phyloP scores from a whole-genome alignment of 2,888 invertebrate species.

The Watsonalla cultraria region DNA sequence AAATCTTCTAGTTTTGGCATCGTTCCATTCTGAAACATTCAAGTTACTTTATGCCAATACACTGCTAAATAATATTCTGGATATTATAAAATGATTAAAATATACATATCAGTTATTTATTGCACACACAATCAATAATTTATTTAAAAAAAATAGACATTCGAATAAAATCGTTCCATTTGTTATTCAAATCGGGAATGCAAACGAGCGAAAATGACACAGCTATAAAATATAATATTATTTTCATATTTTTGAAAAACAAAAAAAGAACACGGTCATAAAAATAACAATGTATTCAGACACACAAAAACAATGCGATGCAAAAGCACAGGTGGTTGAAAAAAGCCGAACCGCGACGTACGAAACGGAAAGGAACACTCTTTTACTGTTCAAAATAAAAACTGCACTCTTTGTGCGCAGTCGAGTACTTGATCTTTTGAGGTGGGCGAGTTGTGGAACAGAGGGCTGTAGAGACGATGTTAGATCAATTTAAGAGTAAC shows the following conservation, averaged over 20 bases:
- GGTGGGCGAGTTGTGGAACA: conserved; percentile 25
- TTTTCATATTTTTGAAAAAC: conserved; percentile 12
- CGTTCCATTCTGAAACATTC: not conserved
- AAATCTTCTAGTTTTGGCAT: not conserved
- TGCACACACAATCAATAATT: no score
- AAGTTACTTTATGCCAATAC: no score
- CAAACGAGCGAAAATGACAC: conserved; percentile 1
- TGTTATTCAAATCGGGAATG: not conserved
- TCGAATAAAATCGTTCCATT: not conserved
- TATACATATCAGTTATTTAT: no score
- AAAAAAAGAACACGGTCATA: conserved; percentile 11
- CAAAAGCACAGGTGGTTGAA: conserved; percentile 59
- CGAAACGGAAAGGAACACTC: conserved; percentile 59
- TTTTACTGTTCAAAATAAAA: conserved; percentile 50
- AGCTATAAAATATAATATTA: not conserved
- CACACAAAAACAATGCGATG: conserved; percentile 27
- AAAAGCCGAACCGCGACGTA: conserved; percentile 45
- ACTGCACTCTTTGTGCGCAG: conserved; percentile 49
- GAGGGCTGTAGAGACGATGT: conserved; percentile 20
- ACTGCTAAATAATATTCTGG: no score
- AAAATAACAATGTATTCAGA: conserved; percentile 9
- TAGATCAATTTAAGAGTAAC: not conserved
- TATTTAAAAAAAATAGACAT: no score
- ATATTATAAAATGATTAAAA: no score
- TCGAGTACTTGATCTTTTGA: conserved; percentile 67